phyloP scores from a whole-genome alignment of 2,797 vertebrate genomes.

The Mergus octosetaceus region DNA sequence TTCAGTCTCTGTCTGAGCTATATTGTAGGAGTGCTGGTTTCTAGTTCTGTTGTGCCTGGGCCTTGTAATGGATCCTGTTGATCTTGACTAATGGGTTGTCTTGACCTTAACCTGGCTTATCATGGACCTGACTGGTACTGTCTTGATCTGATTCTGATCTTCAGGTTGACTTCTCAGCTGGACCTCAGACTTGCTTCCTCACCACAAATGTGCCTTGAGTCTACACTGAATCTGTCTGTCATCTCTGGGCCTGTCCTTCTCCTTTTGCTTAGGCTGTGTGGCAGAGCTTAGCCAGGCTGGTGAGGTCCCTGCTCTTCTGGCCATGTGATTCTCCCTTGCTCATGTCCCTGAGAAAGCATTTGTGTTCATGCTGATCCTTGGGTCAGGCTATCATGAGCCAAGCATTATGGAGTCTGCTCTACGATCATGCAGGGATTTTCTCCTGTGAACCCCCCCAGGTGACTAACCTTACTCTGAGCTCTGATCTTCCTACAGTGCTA shows the following conservation, averaged over 20 bases:
- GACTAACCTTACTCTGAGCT: background rate
- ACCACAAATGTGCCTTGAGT: background rate
- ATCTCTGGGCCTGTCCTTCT: background rate
- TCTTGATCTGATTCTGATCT: background rate
- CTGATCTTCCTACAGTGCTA: background rate
- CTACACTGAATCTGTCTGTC: background rate
- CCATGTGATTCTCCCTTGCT: background rate
- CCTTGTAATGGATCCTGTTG: background rate
- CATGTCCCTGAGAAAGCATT: background rate
- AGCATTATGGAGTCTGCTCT: background rate
- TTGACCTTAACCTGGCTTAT: background rate
- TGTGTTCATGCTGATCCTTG: background rate
- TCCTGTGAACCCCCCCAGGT: background rate
- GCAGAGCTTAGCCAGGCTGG: background rate
- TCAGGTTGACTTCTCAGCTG: background rate
- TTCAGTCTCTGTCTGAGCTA: no score
- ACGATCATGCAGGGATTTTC: background rate
- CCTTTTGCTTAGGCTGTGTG: background rate
- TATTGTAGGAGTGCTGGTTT: background rate
- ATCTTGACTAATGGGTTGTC: background rate
- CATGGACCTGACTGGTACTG: background rate
- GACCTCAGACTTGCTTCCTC: background rate
- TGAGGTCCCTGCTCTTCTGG: background rate
- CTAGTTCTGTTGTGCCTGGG: background rate
- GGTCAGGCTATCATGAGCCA: background rate